Conservation (phyloP, 2,888 invertebrate genomes). For the Drosophila demipolita region DNA sequence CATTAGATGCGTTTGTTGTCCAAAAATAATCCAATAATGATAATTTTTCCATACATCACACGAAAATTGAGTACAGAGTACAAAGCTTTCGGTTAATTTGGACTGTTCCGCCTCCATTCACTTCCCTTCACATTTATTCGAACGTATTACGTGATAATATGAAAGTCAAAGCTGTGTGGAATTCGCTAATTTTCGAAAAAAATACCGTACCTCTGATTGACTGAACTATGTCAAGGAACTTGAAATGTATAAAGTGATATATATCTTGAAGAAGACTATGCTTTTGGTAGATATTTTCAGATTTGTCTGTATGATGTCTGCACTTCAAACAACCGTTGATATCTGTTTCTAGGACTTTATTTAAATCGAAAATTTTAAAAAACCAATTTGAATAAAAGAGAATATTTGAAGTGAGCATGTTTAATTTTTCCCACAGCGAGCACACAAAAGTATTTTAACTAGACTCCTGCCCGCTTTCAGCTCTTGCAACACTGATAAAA, state of each 20-base stretch:
- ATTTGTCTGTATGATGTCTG: not conserved
- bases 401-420: slow-evolving; percentile 3
- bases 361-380: not conserved
- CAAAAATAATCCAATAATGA: not conserved
- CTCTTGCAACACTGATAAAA: slow-evolving; percentile 46
- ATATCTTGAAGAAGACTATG: not conserved
- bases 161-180: not conserved
- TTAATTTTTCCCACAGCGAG: not conserved
- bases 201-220: not conserved
- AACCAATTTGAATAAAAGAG: slow-evolving; percentile 1
- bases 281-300: not conserved
- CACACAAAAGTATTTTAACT: slow-evolving; percentile 10
- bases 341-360: not conserved
- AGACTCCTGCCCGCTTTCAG: not conserved
- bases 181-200: not conserved
- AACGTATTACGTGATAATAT: not conserved
- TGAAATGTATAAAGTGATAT: not conserved
- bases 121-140: not conserved
- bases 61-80: not conserved
- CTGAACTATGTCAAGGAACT: not conserved
- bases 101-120: not conserved
- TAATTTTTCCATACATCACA: not conserved
- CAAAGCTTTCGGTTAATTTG: too few relatives aligned
- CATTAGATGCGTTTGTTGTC: not conserved
- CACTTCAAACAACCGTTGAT: not conserved